These are phyloP conservation scores for Trochalopteron elliotii DNA, from an alignment of 2,113 vertebrate species.

Conservation along the genomic window DNA sequence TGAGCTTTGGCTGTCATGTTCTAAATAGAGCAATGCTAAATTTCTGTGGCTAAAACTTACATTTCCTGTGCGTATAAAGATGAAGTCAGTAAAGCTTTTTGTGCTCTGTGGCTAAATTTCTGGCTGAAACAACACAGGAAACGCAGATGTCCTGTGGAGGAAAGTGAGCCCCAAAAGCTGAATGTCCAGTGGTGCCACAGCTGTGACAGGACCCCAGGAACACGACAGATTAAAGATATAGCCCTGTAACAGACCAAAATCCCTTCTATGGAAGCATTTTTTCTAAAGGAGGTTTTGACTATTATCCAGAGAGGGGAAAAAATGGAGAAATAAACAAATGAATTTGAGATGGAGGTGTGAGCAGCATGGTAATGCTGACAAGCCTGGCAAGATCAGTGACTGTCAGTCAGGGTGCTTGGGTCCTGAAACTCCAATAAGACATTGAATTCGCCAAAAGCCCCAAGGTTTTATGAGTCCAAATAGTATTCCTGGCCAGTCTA, in stretches of 20 bases:
- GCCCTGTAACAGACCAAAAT: background rate
- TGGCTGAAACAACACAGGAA: background rate
- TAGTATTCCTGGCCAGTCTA: background rate
- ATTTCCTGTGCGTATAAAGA: constrained; percentile 7
- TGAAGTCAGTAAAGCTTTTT: constrained; percentile 27
- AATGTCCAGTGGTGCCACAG: background rate
- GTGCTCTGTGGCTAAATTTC: background rate
- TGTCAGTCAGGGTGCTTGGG: background rate
- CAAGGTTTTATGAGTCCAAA: background rate
- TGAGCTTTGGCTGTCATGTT: background rate
- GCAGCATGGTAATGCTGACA: background rate
- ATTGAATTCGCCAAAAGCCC: background rate
- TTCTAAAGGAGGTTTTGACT: background rate
- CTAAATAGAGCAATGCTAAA: background rate
- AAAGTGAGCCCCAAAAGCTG: background rate
- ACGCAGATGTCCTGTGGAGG: background rate
- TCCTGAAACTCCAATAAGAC: background rate
- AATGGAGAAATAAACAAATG: background rate
- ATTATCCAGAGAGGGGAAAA: background rate
- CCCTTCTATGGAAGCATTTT: background rate
- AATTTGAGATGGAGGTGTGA: background rate
- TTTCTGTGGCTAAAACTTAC: background rate
- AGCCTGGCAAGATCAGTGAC: background rate
- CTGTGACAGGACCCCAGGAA: background rate
- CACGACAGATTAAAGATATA: background rate